Evolutionary conservation across 2,113 vertebrate genomes (phyloP), one percentile per base, ranked within the genome.

Genomic region (Neolamprologus tretocephalus): DNA sequence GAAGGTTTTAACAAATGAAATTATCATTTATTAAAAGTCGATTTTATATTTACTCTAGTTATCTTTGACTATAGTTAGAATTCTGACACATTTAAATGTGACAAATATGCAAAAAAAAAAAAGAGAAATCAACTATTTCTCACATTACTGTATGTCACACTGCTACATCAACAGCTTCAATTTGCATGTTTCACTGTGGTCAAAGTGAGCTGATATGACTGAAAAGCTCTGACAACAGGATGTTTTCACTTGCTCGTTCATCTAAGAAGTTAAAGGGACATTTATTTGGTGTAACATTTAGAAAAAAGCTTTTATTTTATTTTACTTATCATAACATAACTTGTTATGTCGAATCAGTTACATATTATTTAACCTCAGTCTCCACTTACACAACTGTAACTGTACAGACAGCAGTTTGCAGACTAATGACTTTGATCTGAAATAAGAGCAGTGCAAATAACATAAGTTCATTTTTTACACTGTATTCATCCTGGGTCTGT

Each of bases 21-120:
- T 66, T 1, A n/a, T 66, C 0, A 12, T 66, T 66, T n/a, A 35
- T n/a, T 12, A 3, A 2, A 21, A 66, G 21, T 37, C 1, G 0
- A 35, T 66, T 66, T 35, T 66, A n/a, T 21, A 66, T 66, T 66
- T 66, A 66, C 19, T 66, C 33, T 66, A 66, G 33, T 66, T 37
- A 66, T 66, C 31, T 37, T 37, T 66, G 61, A 7, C 31, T 66
- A 66, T 37, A 8, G 10, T 66, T 66, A 66, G 33, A n/a, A 37
- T 66, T 66, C 61, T 66, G 21, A 55, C 23, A 55, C 54, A 63
- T 9, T 31, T 33, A 63, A 33, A 19, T 19, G 2, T 35, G 58
- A 33, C 58, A 61, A 10, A 19, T 19, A 61, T 61, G 28, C 55
- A 55, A 21, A 23, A 54, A 53, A 10, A 6, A 21, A 9, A 21